Evolutionary conservation across 1,140 invertebrate species (phyloP).

Genomic region (Bacillus rossius): DNA sequence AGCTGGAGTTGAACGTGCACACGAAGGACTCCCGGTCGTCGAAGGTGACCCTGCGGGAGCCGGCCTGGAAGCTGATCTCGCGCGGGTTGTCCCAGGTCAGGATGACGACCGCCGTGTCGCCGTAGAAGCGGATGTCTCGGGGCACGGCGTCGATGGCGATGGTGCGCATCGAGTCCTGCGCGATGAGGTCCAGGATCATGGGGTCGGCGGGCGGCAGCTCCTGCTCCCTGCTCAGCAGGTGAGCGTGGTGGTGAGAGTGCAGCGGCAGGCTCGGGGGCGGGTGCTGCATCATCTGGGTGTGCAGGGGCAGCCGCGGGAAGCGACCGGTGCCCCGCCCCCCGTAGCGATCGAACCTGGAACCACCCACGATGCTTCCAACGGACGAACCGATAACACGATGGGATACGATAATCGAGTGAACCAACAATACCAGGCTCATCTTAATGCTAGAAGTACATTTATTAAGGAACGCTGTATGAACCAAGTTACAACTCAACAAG

Average conservation of each 20-base stretch:
- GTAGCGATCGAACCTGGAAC: neutral
- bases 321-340: neutral
- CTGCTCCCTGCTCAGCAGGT: neutral
- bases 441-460: too few species aligned
- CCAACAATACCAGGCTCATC: too few species aligned
- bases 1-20: conserved; percentile 64
- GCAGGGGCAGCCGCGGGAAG: neutral
- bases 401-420: too few species aligned
- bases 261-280: neutral
- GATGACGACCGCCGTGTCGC: conserved; percentile 76
- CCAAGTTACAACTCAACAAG: too few species aligned
- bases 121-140: conserved; percentile 82
- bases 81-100: conserved; percentile 77
- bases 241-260: neutral
- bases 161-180: conserved; percentile 62
- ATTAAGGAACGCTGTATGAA: too few species aligned
- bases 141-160: conserved; percentile 79
- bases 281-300: neutral
- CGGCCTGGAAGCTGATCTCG: conserved; percentile 78
- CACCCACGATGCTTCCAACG: too few species aligned
- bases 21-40: conserved; percentile 63
- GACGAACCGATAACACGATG: too few species aligned
- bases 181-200: conserved; percentile 52
- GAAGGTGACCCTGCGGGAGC: conserved; percentile 55
- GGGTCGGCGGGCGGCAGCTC: conserved; percentile 52